Evolutionary conservation across 1,140 invertebrate genomes (phyloP).

Genomic region (Papilio machaon): DNA sequence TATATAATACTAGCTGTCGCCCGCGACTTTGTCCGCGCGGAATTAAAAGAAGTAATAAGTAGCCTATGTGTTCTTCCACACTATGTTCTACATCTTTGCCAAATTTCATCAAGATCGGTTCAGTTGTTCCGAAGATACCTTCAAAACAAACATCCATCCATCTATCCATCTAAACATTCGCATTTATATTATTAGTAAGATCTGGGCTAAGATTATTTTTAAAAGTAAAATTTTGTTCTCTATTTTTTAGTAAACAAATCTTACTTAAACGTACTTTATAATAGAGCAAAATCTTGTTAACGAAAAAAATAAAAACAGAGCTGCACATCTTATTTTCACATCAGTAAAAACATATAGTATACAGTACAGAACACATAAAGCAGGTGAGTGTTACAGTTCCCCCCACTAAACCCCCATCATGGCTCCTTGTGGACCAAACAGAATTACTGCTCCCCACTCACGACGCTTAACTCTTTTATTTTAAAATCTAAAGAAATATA

Average conservation of each 20-base stretch:
- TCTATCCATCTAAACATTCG: too few species aligned
- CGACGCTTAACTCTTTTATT: neutral
- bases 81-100: too few species aligned
- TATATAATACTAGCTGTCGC: too few species aligned
- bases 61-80: too few species aligned
- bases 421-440: neutral
- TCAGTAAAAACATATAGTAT: neutral
- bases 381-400: neutral
- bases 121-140: too few species aligned
- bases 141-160: too few species aligned
- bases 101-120: too few species aligned
- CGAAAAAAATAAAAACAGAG: neutral
- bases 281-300: neutral
- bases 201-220: too few species aligned
- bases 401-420: neutral
- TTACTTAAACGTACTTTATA: neutral
- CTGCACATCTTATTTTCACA: neutral
- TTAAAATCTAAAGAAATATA: neutral
- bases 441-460: neutral
- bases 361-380: neutral
- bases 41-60: too few species aligned
- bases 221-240: neutral
- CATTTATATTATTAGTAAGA: too few species aligned
- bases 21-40: too few species aligned
- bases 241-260: neutral